Base-by-base conservation (phyloP, 2,888 invertebrate species). In the Mythimna vitellina region DNA sequence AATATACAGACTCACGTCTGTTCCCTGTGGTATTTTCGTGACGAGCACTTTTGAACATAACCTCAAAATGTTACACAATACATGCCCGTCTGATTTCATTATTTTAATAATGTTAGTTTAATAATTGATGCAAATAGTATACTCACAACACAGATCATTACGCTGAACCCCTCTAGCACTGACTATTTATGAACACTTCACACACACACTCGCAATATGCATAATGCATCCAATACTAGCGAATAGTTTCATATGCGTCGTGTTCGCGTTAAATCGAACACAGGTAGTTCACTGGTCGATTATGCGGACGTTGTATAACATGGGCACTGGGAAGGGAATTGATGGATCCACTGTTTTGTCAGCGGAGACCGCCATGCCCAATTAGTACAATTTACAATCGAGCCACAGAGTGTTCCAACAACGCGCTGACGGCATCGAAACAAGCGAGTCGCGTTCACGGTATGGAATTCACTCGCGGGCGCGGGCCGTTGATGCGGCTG, bases 321-420 rank as follows among this genome's bases (percentile, higher is more conserved):
- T 90, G 86, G 89, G 87, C 91, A 93, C 91, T 90, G 84, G 87
- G 87, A 90, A 87, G 86, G 86, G 90, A 92, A 93, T 92, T 92
- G 92, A 93, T 93, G 92, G 90, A 91, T 90, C 89, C 91, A 94
- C 94, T 93, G 92, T 93, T 92, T 93, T 93, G 92, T 91, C 87
- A 93, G 91, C 89, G 87, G 85, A 92, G 93, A 91, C 94, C 94
- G 95, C 93, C 94, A 94, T 94, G 87, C 91, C 93, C 93, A 95
- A 96, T 95, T 96, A 96, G 95, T 92, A 94, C 93, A 95, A 95
- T 96, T 95, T 94, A 95, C 93, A 94, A 94, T 90, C 90, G 90
- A 86, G 86, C 88, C 93, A 92, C 93, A 93, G 91, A 92, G 91
- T 91, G 91, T 92, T 92, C 92, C 92, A 92, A 93, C 90, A 91